Base-by-base conservation (phyloP, 2,888 invertebrate species). In the Hesperia comma region DNA sequence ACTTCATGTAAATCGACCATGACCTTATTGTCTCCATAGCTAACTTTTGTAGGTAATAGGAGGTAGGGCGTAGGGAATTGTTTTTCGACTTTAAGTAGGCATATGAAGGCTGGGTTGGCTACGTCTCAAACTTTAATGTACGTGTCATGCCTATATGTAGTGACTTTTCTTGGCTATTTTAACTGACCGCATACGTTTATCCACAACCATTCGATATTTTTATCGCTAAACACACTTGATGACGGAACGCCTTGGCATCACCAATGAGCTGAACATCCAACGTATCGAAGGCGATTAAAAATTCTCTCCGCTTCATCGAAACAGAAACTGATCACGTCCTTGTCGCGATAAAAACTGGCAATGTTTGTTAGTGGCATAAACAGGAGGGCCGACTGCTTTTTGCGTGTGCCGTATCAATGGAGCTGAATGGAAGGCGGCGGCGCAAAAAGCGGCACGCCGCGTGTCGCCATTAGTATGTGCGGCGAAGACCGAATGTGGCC, bases 401-500 rank as follows among this genome's bases (percentile, higher is more conserved):
- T 91, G 79, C 79, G 62, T 49, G 57, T 61, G 68, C 74, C 66
- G 90, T 86, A 88, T 91, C 90, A 90, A 91, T 91, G 92, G 89
- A 84, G 81, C 80, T 90, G 89, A 90, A 91, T 91, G 91, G 82
- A 79, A 75, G 71, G 69, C 71, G 76, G 71, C 57, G 67, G 68
- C 56, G 75, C 82, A 90, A 92, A 90, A 92, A 90, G 84, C 76
- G 79, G 77, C 75, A 75, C 84, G 84, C 88, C 85, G 87, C 90
- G 90, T 92, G 91, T 88, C 87, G 82, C 78, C 87, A 90, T 92
- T 90, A 92, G 90, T 92, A 92, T 92, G 90, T 85, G 85, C 78
- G 80, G 82, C 82, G 82, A 84, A 80, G 79, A 82, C 76, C 86
- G 82, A 84, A 85, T 87, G 88, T 86, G 84, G 88, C 87, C 89